A percentile compares a stretch with the other conserved stretches of the same genome.
These are phyloP conservation scores for Dugesia japonica DNA, from an alignment of 2,888 invertebrate genomes.

Conservation along the genomic window DNA sequence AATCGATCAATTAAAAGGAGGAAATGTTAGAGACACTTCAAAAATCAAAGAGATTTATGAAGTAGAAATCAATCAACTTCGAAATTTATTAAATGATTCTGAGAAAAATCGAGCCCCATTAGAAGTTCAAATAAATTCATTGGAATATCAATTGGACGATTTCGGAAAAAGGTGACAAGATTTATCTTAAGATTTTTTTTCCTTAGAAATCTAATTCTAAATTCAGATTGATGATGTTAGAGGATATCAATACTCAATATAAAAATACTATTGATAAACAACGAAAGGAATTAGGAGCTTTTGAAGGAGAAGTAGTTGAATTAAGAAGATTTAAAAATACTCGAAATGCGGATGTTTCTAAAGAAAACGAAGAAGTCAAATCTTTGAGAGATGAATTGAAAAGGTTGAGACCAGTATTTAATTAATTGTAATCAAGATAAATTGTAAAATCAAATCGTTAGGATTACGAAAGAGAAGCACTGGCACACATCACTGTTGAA, in stretches of 20 bases:
- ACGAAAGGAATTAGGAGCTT: not conserved
- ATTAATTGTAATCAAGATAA: not conserved
- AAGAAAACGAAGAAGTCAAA: not conserved
- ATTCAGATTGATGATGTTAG: not conserved
- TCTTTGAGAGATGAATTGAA: not conserved
- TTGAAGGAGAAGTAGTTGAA: not conserved
- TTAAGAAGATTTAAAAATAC: not conserved
- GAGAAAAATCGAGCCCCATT: conserved; percentile 49
- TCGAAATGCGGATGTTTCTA: not conserved
- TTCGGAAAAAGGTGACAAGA: conserved; percentile 32
- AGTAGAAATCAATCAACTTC: conserved; percentile 49
- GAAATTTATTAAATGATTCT: conserved; percentile 49
- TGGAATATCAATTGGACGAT: conserved; percentile 48
- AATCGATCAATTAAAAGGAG: conserved; percentile 42
- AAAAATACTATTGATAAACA: not conserved
- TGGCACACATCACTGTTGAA: conserved; percentile 50
- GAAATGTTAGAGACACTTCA: conserved; percentile 44
- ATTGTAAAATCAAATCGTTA: conserved; percentile 36
- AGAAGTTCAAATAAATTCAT: conserved; percentile 48
- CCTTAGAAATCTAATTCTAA: too few relatives aligned
- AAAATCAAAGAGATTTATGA: conserved; percentile 49
- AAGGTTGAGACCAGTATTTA: not conserved
- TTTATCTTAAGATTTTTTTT: not conserved
- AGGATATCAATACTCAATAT: not conserved
- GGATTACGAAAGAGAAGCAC: conserved; percentile 50